Evolutionary conservation across 2,888 invertebrate genomes (phyloP), one percentile per base, ranked within the genome.

Genomic region (Acanthosepion pharaonis): DNA sequence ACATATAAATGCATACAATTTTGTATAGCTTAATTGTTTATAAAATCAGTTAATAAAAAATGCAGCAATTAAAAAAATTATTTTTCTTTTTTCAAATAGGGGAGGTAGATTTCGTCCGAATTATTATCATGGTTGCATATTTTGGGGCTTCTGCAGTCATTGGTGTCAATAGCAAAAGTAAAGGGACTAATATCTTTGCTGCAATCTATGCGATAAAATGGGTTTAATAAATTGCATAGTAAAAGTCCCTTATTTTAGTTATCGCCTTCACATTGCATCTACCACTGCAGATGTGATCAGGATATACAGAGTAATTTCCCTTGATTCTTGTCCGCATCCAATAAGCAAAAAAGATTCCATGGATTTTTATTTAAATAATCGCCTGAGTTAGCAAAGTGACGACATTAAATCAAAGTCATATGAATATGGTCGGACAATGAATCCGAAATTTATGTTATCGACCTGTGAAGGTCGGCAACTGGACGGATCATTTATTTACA

Each of bases 401-500:
- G 78, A 33, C 78, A 33, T 78, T 78, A 78, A 78, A 78, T 78
- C 78, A 28, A n/a, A 33, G 78, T 78, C 15, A 15, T 78, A 78
- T 78, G 78, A 78, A 11, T 78, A 78, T 78, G n/a, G 78, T 78
- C 78, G 33, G n/a, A 78, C 78, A n/a, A 15, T n/a, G n/a, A 78
- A 78, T 78, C 78, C 78, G 15, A 78, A 78, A 78, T 78, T 78
- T 11, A 78, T 18, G 78, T 78, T 18, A 78, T 78, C 78, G n/a
- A n/a, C 78, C 78, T 11, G 11, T 33, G n/a, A 15, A 18, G 33
- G 78, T 78, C 78, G 78, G 78, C n/a, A 78, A 78, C 78, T 78
- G 78, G 78, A 78, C 78, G 78, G 78, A 53, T 93, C 93, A 94
- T 48, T 42, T 42, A 49, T 94, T 94, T n/a, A 91, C n/a, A n/a